A percentile compares a stretch with the other conserved stretches of the same genome.
Evolutionary conservation across 2,113 vertebrate species (phyloP).

Genomic region (Phrynosoma platyrhinos): DNA sequence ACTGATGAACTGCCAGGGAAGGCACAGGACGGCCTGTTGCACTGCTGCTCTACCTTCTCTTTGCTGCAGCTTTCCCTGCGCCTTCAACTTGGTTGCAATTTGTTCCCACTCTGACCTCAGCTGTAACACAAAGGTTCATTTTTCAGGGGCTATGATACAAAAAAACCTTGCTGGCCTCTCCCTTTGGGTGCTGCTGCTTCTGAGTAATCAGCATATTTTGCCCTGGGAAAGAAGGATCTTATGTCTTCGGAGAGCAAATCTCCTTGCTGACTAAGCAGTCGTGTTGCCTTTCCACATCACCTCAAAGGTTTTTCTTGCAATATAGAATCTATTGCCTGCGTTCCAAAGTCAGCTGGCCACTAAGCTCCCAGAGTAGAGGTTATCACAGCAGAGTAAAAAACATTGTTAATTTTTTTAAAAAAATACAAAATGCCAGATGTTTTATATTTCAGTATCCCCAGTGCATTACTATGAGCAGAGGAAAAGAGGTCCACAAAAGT

Average conservation of each 20-base stretch:
- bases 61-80: neutral
- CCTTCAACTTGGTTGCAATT: neutral
- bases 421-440: accelerated
- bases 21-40: neutral
- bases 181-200: neutral
- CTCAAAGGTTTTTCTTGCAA: conserved; percentile 27
- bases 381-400: neutral
- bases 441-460: accelerated
- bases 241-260: neutral
- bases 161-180: neutral
- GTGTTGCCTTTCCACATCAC: neutral
- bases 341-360: neutral
- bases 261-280: conserved; percentile 37
- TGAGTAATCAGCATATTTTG: neutral
- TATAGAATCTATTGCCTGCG: conserved; percentile 10
- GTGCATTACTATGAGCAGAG: neutral
- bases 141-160: neutral
- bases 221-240: neutral
- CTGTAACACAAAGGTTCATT: neutral
- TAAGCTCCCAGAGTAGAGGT: neutral
- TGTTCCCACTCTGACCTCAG: neutral
- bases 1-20: neutral
- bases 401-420: neutral
- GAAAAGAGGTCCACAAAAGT: neutral
- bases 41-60: neutral